Conservation (phyloP, 2,113 vertebrate genomes). For the Gobiocypris rarus region DNA sequence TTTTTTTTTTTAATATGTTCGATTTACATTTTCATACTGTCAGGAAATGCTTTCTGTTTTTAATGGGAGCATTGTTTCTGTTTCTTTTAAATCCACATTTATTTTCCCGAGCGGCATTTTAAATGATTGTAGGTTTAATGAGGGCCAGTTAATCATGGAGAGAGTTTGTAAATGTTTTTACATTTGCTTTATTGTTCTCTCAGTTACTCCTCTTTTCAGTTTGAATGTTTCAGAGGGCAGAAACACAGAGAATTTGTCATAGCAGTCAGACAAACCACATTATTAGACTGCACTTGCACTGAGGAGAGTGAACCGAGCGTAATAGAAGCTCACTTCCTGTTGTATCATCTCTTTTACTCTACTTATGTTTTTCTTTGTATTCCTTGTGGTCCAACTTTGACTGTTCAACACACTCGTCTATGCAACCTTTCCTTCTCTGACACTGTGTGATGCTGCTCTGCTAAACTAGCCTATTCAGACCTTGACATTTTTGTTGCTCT, state of each 20-base stretch:
- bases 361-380: neutral
- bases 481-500: neutral
- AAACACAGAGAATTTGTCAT: neutral
- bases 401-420: constrained; percentile 7
- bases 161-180: neutral
- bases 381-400: constrained; percentile 17
- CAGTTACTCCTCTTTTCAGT: neutral
- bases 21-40: neutral
- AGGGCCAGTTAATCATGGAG: neutral
- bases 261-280: neutral
- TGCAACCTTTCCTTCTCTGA: constrained; percentile 34
- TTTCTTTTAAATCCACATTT: neutral
- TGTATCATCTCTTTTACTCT: neutral
- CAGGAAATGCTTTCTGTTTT: neutral
- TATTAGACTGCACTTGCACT: constrained; percentile 25
- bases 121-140: constrained; percentile 10
- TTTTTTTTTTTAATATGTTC: neutral
- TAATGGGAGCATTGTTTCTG: neutral
- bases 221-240: constrained; percentile 10
- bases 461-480: neutral
- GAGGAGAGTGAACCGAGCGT: neutral
- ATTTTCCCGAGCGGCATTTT: neutral
- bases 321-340: constrained; percentile 20
- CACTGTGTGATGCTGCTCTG: constrained; percentile 43
- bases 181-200: neutral